phyloP scores from a whole-genome alignment of 2,113 vertebrate species.

The Calidris pugnax region DNA sequence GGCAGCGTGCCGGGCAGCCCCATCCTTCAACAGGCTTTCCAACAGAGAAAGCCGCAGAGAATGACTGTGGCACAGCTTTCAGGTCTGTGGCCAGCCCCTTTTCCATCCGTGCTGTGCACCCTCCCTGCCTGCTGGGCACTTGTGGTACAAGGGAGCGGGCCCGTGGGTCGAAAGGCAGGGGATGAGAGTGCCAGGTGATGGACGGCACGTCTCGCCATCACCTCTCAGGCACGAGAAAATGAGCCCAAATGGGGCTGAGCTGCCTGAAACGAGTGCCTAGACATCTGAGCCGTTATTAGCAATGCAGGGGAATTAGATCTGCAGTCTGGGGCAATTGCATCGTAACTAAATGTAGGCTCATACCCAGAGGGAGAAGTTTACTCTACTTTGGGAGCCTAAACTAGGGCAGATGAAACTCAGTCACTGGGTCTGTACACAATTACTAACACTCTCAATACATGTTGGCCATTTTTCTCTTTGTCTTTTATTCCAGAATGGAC shows the following conservation, averaged over 20 bases:
- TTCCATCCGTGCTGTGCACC: fast-evolving
- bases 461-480: not conserved
- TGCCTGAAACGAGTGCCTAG: not conserved
- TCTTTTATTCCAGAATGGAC: not conserved
- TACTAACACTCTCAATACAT: not conserved
- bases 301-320: not conserved
- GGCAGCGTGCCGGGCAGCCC: not conserved
- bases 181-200: not conserved
- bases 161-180: not conserved
- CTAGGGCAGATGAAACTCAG: not conserved
- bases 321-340: not conserved
- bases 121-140: not conserved
- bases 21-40: not conserved
- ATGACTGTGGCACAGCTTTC: fast-evolving
- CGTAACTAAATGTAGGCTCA: not conserved
- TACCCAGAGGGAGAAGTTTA: not conserved
- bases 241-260: not conserved
- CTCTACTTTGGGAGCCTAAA: not conserved
- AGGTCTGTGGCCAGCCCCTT: not conserved
- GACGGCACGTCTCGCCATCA: not conserved
- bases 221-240: not conserved
- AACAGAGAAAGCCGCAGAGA: no score
- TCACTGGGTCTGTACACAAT: not conserved
- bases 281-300: not conserved
- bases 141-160: fast-evolving